Evolutionary conservation across 2,888 invertebrate genomes (phyloP).

Genomic region (Yponomeuta cagnagella): DNA sequence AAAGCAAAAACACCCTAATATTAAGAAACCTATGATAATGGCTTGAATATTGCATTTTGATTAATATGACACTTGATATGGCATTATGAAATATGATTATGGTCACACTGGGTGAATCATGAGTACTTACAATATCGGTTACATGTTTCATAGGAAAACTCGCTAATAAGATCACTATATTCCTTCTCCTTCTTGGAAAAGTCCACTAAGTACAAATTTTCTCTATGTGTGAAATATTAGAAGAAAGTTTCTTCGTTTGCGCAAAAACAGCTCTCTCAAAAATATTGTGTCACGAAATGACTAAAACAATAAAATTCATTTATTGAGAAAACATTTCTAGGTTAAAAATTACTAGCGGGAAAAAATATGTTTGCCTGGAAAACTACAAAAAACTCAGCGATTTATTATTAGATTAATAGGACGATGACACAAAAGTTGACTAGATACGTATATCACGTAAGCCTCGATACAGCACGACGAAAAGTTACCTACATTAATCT

Average conservation of each 20-base stretch:
- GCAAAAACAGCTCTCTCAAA: too few species aligned
- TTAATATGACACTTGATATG: not conserved
- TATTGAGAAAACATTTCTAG: not conserved
- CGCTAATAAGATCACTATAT: too few species aligned
- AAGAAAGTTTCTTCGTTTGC: too few species aligned
- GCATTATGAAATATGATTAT: not conserved
- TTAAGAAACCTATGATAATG: not conserved
- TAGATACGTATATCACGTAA: not conserved
- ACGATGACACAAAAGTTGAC: not conserved
- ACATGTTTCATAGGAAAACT: too few species aligned
- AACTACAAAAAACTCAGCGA: too few species aligned
- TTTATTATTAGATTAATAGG: not conserved
- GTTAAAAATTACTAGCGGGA: too few species aligned
- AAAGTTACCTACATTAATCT: not conserved
- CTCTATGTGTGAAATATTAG: too few species aligned
- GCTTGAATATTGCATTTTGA: not conserved
- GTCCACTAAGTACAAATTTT: too few species aligned
- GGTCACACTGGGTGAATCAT: not conserved
- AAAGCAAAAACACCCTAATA: not conserved
- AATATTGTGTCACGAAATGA: too few species aligned
- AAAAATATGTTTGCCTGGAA: too few species aligned
- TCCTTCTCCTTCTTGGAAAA: too few species aligned
- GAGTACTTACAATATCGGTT: not conserved
- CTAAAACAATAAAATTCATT: too few species aligned
- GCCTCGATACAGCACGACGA: conserved; percentile 1